A percentile compares a stretch with the other conserved stretches of the same genome.
phyloP scores from a whole-genome alignment of 1,140 invertebrate genomes.

The Dysdera silvatica region DNA sequence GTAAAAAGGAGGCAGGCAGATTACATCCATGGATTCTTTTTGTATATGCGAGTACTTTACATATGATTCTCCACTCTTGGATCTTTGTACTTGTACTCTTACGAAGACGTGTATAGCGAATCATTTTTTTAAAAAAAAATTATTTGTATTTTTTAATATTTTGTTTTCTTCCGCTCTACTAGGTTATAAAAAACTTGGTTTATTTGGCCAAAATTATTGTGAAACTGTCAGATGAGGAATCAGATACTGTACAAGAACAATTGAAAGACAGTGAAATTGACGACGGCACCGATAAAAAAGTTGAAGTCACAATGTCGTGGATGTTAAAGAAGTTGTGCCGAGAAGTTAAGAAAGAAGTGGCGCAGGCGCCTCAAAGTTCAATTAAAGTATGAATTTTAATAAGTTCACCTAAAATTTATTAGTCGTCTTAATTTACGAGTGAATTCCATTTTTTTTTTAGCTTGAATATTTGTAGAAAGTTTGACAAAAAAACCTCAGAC shows the following conservation, averaged over 20 bases:
- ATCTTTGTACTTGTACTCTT: too few relatives aligned
- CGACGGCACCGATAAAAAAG: conserved; percentile 25
- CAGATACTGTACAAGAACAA: conserved; percentile 25
- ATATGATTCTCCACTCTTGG: too few relatives aligned
- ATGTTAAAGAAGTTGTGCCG: conserved; percentile 58
- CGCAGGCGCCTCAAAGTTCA: conserved; percentile 45
- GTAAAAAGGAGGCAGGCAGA: too few relatives aligned
- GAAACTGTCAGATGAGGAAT: conserved; percentile 42
- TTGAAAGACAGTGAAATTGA: conserved; percentile 41
- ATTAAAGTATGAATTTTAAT: too few relatives aligned
- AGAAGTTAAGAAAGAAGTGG: conserved; percentile 63
- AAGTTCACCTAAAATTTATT: too few relatives aligned
- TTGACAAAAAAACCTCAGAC: too few relatives aligned
- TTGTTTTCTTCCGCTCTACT: neutral
- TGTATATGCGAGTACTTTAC: too few relatives aligned
- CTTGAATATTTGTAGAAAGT: too few relatives aligned
- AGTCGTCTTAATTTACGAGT: too few relatives aligned
- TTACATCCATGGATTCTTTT: too few relatives aligned
- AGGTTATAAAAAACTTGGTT: conserved; percentile 59
- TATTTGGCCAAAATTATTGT: conserved; percentile 57
- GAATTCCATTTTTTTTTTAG: too few relatives aligned
- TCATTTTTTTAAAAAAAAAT: neutral
- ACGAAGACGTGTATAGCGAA: too few relatives aligned
- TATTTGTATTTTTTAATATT: conserved; percentile 21
- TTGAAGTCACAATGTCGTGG: conserved; percentile 50